Evolutionary conservation across 2,113 vertebrate species (phyloP).

Genomic region (Corvus cornix): DNA sequence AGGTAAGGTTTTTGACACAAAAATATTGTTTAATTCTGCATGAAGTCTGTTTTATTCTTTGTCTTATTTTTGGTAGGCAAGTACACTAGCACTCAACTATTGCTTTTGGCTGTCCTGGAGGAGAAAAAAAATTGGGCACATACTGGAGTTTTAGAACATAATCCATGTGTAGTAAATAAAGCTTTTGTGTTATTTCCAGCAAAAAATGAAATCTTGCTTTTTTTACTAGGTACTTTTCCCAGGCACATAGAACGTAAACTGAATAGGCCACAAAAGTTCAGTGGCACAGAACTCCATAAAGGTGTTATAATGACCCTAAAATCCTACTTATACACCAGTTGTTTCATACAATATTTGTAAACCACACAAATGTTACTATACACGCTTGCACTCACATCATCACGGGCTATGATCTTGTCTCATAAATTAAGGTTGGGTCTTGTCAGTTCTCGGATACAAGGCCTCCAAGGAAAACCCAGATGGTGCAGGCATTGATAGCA

Average conservation of each 20-base stretch:
- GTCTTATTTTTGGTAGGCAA: not conserved
- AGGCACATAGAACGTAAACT: not conserved
- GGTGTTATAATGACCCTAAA: not conserved
- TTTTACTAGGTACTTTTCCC: not conserved
- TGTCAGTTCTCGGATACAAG: constrained; percentile 54
- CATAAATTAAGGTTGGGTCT: constrained; percentile 65
- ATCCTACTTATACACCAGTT: not conserved
- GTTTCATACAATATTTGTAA: not conserved
- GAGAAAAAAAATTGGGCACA: not conserved
- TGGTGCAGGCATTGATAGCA: constrained; percentile 59
- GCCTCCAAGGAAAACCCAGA: constrained; percentile 67
- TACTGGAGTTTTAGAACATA: not conserved
- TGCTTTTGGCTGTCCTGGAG: not conserved
- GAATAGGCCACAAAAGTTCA: not conserved
- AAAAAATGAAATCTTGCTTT: not conserved
- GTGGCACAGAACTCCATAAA: not conserved
- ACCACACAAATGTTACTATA: not conserved
- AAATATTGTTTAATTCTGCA: not conserved
- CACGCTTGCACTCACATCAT: not conserved
- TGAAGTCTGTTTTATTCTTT: not conserved
- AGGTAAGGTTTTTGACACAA: not conserved
- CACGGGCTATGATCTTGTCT: constrained; percentile 46
- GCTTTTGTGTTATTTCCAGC: not conserved
- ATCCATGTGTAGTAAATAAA: not conserved
- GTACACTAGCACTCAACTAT: not conserved